phyloP scores from a whole-genome alignment of 2,797 vertebrate species.

The Chelon auratus region DNA sequence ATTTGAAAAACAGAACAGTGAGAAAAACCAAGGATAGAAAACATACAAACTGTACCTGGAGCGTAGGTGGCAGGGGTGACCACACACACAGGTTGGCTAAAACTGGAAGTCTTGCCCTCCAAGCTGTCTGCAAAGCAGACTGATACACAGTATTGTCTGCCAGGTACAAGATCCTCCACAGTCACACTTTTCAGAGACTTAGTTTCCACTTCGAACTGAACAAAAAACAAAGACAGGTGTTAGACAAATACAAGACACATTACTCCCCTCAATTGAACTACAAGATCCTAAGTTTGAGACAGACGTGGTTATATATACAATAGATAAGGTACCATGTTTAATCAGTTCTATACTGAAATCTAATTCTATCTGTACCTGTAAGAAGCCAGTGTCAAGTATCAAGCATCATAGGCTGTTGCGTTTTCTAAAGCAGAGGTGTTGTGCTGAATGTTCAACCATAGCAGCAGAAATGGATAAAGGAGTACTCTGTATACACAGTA shows the following conservation, averaged over 20 bases:
- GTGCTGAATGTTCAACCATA: too few species aligned
- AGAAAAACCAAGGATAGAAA: neutral
- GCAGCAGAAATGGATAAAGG: neutral
- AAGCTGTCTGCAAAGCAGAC: fast-evolving
- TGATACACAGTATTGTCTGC: constrained; percentile 60
- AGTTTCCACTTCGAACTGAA: neutral
- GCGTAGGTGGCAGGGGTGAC: fast-evolving
- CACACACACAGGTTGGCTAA: constrained; percentile 50
- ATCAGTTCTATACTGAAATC: too few species aligned
- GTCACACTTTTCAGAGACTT: fast-evolving
- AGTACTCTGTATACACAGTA: constrained; percentile 3
- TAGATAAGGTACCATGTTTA: too few species aligned
- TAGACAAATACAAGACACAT: neutral
- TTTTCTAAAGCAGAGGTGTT: too few species aligned
- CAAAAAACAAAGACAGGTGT: neutral
- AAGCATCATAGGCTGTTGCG: too few species aligned
- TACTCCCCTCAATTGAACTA: neutral
- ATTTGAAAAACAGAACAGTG: neutral
- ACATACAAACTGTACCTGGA: constrained; percentile 40
- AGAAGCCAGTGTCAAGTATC: too few species aligned
- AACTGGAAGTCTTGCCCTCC: neutral
- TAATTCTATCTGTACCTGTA: too few species aligned
- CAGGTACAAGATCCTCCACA: constrained; percentile 13
- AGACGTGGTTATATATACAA: too few species aligned
- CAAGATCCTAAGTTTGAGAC: too few species aligned